Evolutionary conservation across 2,888 invertebrate genomes (phyloP), one percentile per base, ranked within the genome.

Genomic region (Microctonus brassicae): DNA sequence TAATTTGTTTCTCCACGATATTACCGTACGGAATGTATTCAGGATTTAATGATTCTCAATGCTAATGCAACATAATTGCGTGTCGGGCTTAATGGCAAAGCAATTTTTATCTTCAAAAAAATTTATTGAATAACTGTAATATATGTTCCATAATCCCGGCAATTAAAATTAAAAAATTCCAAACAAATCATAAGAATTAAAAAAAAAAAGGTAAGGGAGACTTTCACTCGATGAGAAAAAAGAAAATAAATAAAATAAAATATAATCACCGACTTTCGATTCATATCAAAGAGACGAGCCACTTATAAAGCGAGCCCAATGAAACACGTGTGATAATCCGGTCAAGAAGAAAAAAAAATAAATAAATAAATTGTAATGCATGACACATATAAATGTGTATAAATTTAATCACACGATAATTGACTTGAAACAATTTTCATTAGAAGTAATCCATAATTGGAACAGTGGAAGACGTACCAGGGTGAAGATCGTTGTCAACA

Each of bases 391-490:
- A n/a, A n/a, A n/a, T n/a, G n/a, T n/a, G n/a, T 22, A 5, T 20
- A 17, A 61, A 68, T 52, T 9, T 39, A n/a, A 39, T 39, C 39
- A 39, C 39, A 39, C 39, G n/a, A 39, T n/a, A 47, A 17, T 47
- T 47, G 17, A 47, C 17, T 47, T 17, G 17, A n/a, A n/a, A 47
- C 47, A 47, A 47, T 47, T 7, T 47, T 47, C 17, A 47, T 47
- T 47, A 47, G 47, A 69, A 70, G 64, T 58, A 70, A 58, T 70
- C 63, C 64, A 47, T 24, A 39, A 55, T 22, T 39, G 47, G 39
- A 42, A 62, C n/a, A 42, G 13, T 42, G 24, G 4, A 39, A 67
- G 72, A 83, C 83, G 78, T 83, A 83, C 83, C 83, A 83, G 79
- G 78, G 73, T 76, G 77, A 80, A 77, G 77, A 82, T 75, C 65